Evolutionary conservation across 2,797 vertebrate genomes (phyloP).

Genomic region (Enteromius treurensis): DNA sequence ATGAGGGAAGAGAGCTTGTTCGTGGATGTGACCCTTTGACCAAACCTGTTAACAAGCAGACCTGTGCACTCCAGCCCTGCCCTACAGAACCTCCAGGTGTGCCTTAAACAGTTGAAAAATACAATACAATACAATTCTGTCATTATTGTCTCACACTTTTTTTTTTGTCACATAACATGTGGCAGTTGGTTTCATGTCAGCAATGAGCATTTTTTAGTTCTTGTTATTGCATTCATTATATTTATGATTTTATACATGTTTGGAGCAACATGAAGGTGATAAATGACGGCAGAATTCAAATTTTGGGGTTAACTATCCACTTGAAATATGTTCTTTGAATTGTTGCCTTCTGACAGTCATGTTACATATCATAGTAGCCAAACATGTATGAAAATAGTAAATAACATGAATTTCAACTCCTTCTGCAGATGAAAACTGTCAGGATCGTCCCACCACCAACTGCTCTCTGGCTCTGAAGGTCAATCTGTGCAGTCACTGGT

Average conservation of each 20-base stretch:
- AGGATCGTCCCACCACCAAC: constrained; percentile 94
- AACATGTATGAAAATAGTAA: background rate
- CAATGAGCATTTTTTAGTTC: background rate
- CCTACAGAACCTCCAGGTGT: constrained; percentile 96
- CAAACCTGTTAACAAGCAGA: constrained; percentile 92
- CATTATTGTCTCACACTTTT: background rate
- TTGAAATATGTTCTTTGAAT: background rate
- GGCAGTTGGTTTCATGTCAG: background rate
- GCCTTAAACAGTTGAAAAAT: background rate
- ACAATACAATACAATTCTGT: background rate
- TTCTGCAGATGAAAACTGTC: constrained; percentile 91
- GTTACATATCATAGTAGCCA: background rate
- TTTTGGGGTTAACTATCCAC: background rate
- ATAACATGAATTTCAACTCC: constrained; percentile 5
- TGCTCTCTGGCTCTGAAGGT: constrained; percentile 96
- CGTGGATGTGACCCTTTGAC: constrained; percentile 93
- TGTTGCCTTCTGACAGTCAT: background rate
- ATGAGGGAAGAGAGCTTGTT: constrained; percentile 93
- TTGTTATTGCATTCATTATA: background rate
- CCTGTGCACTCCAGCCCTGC: constrained; percentile 92
- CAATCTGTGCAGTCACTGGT: constrained; percentile 97
- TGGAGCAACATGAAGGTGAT: no score
- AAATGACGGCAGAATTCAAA: background rate
- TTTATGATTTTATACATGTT: constrained; percentile 4
- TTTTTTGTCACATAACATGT: background rate